Base-by-base conservation (phyloP, 1,140 invertebrate species). In the Asobara japonica region DNA sequence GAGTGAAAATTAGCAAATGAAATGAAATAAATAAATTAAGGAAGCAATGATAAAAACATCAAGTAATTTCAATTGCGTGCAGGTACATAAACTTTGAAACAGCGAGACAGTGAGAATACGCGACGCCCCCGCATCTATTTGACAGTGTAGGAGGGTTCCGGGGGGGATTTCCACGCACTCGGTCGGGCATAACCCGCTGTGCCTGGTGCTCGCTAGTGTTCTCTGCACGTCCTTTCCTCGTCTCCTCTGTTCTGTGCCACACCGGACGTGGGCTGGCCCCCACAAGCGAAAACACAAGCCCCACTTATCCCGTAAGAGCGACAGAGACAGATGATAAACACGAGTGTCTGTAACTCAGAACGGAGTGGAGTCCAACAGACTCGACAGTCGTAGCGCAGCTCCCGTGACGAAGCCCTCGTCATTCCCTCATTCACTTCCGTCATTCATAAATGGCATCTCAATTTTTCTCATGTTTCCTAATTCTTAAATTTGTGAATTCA, bases 331-430 rank as follows among this genome's bases (percentile, higher is more conserved):
- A 7, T 18, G 51, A 56, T 13, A 13, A 22, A 56, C 51, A 56
- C 51, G 20, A 56, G 51, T 56, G 51, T 56, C 51, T 56, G 51
- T 18, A 5, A 18, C 18, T 1, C n/a, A 16, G 41, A 16, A 16
- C n/a, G 2, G 41, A 45, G 13, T 45, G 36, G 36, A 38, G 36
- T 38, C n/a, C n/a, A n/a, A n/a, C n/a, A 16, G 30, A 51, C 45
- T 51, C 45, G 41, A 78, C 79, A 85, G 84, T 85, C 75, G 78
- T 76, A 76, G 75, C 79, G 73, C 73, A 79, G 80, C 82, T 78
- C 77, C 82, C 76, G 72, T 74, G 30, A 74, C 75, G 78, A 66
- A 78, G 73, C 61, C 74, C 48, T 77, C 70, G 69, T 30, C 51
- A 67, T 48, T 22, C 16, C n/a, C n/a, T n/a, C n/a, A n/a, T n/a